Evolutionary conservation across 1,140 invertebrate species (phyloP).

Genomic region (Acromyrmex heyeri): DNA sequence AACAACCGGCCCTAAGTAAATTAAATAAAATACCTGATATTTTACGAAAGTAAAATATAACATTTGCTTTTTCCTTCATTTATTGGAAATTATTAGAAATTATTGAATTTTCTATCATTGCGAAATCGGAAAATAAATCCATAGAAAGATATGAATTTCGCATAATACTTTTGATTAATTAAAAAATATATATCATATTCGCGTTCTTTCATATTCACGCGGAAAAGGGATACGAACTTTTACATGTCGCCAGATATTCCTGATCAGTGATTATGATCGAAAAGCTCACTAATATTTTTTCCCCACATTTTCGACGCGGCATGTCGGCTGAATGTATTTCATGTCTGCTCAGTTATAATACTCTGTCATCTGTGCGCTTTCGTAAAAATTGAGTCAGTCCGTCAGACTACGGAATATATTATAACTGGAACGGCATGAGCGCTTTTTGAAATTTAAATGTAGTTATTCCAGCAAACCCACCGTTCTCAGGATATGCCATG

Average conservation of each 20-base stretch:
- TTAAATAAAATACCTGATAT: background rate
- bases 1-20: background rate
- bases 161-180: slow-evolving; percentile 24
- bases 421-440: slow-evolving; percentile 58
- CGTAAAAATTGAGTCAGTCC: slow-evolving; percentile 62
- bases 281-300: slow-evolving; percentile 16
- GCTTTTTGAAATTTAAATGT: slow-evolving; percentile 65
- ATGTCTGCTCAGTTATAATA: slow-evolving; percentile 49
- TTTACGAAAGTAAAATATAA: background rate
- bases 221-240: background rate
- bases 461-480: slow-evolving; percentile 59
- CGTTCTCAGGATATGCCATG: slow-evolving; percentile 56
- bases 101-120: background rate
- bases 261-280: slow-evolving; percentile 29
- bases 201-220: background rate
- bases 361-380: slow-evolving; percentile 60
- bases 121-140: background rate
- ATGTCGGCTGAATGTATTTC: slow-evolving; percentile 14
- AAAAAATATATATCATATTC: background rate
- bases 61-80: background rate
- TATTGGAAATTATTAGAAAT: background rate
- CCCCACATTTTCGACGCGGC: background rate
- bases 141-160: background rate
- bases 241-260: slow-evolving; percentile 8
- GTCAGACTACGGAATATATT: slow-evolving; percentile 56